Percentiles rank a stretch among this genome's conserved stretches.
Conservation (phyloP, 2,888 invertebrate genomes). For the Rhagophthalmus giganteus region DNA sequence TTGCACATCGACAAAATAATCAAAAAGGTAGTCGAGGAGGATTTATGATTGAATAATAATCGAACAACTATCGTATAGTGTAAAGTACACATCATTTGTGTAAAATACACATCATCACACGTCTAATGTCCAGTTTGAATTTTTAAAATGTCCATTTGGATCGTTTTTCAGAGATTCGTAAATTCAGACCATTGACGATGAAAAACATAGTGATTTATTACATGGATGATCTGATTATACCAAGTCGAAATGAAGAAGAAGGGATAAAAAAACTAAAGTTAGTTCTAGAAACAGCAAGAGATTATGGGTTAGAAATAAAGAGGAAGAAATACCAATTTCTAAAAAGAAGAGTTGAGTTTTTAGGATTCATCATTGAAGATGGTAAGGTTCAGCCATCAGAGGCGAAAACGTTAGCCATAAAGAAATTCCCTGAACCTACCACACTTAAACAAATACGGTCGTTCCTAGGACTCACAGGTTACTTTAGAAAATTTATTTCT, state of each 20-base stretch:
- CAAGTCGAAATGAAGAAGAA: slow-evolving; percentile 29
- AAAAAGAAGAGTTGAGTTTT: slow-evolving; percentile 20
- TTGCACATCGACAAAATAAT: too few relatives aligned
- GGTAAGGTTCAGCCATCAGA: slow-evolving; percentile 38
- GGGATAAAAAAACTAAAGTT: slow-evolving; percentile 38
- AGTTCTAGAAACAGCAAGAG: slow-evolving; percentile 36
- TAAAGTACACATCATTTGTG: too few relatives aligned
- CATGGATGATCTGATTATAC: slow-evolving; percentile 30
- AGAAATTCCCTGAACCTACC: slow-evolving; percentile 39
- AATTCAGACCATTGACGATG: slow-evolving; percentile 38
- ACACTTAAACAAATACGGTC: slow-evolving; percentile 39
- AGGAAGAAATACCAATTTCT: slow-evolving; percentile 48
- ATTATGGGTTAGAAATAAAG: slow-evolving; percentile 41
- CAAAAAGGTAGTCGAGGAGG: too few relatives aligned
- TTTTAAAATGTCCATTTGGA: slow-evolving; percentile 50
- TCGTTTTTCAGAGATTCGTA: slow-evolving; percentile 44
- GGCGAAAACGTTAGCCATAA: slow-evolving; percentile 39
- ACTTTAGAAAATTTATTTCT: too few relatives aligned
- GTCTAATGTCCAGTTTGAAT: slow-evolving; percentile 49
- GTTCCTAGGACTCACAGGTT: slow-evolving; percentile 45
- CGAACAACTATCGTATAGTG: too few relatives aligned
- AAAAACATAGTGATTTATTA: slow-evolving; percentile 23
- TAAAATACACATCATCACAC: too few relatives aligned
- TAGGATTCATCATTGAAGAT: slow-evolving; percentile 39
- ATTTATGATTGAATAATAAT: too few relatives aligned